Evolutionary conservation across 2,797 vertebrate genomes (phyloP), one percentile per base, ranked within the genome.

Genomic region (Tangara arthus): DNA sequence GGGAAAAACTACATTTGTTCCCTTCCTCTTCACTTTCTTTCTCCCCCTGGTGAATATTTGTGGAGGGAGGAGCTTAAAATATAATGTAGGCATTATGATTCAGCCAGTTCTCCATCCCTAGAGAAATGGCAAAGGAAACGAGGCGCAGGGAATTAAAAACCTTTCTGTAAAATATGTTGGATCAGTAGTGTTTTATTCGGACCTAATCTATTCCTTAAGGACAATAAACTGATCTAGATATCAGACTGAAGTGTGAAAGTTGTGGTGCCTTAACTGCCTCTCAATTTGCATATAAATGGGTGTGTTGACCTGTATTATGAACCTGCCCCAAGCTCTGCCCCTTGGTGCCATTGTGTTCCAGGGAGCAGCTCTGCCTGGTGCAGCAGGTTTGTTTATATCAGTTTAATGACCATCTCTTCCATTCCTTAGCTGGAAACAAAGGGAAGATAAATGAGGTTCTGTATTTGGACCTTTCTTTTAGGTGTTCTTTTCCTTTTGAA

Each of bases 251-350:
- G 55, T 69, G 42, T 90, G 90, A 56, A 72, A 79, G 55, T 60
- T 78, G 39, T 79, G 76, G 57, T 86, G 70, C 69, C 26, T 91
- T 47, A 71, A 60, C 46, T 75, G 41, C n/a, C 53, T 72, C 53
- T 77, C 82, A 37, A 75, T 95, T 94, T 94, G 49, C 84, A 90
- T 92, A 56, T 89, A 93, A 87, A 95, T 90, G 59, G 50, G 17
- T 87, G 55, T 83, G 47, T 32, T 96, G 92, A 94, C 83, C 89
- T 84, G 69, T 35, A 10, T 65, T 46, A 42, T 28, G 39, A 82
- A 68, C 44, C 37, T 19, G 64, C 44, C 64, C 44, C 44, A 22
- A 89, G 46, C 26, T 93, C 39, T 90, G 73, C 35, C 52, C 41
- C 44, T 87, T 47, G 15, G 12, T 52, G 59, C 56, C 64, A 2